Conservation (phyloP, 2,888 invertebrate genomes). For the Bombylius major region DNA sequence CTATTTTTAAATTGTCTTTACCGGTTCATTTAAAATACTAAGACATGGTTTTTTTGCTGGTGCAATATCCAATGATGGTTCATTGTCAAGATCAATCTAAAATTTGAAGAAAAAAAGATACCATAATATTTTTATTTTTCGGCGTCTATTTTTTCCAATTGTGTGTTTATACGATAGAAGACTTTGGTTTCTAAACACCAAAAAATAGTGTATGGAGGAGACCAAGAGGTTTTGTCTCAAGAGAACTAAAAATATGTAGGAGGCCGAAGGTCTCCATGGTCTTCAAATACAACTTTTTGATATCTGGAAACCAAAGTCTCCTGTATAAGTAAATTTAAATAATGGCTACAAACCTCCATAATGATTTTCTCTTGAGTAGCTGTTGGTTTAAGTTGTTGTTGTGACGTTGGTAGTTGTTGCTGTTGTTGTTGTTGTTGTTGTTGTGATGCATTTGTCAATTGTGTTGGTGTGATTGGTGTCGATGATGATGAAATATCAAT, state of each 20-base stretch:
- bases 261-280: too few species aligned
- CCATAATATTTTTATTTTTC: neutral
- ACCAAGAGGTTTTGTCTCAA: too few species aligned
- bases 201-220: too few species aligned
- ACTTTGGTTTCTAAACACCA: too few species aligned
- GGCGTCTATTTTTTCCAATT: too few species aligned
- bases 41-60: slow-evolving; percentile 16
- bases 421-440: slow-evolving; percentile 33
- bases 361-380: slow-evolving; percentile 23
- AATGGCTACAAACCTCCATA: slow-evolving; percentile 19
- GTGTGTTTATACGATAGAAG: too few species aligned
- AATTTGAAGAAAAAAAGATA: neutral
- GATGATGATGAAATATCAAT: neutral
- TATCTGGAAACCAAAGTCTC: too few species aligned
- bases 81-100: slow-evolving; percentile 25
- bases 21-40: neutral
- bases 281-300: too few species aligned
- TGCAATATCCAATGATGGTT: slow-evolving; percentile 16
- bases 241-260: too few species aligned
- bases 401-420: slow-evolving; percentile 5
- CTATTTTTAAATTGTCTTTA: neutral
- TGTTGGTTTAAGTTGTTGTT: slow-evolving; percentile 30
- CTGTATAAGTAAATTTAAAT: too few species aligned
- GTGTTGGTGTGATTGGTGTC: slow-evolving; percentile 21
- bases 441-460: slow-evolving; percentile 24